Evolutionary conservation across 2,797 vertebrate genomes (phyloP).

Genomic region (Prunella strophiata): DNA sequence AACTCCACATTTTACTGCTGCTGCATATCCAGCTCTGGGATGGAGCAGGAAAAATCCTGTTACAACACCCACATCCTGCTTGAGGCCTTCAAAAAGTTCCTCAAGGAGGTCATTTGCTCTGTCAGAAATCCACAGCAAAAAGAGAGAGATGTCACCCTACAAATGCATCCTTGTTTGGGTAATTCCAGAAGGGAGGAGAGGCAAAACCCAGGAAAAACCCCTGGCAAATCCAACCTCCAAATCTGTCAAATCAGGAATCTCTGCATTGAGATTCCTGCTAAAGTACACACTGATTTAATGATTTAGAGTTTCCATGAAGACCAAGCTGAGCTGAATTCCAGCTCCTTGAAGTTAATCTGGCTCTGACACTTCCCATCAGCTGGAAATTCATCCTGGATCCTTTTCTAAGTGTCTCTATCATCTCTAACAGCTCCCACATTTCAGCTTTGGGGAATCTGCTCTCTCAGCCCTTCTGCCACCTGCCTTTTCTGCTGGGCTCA

Average conservation of each 20-base stretch:
- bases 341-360: background rate
- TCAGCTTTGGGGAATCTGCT: background rate
- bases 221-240: background rate
- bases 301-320: background rate
- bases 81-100: background rate
- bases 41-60: background rate
- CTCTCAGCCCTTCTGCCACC: background rate
- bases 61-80: accelerated
- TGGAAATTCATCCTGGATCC: background rate
- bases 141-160: accelerated
- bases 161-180: background rate
- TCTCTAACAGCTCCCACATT: background rate
- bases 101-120: background rate
- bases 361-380: background rate
- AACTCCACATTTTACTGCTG: background rate
- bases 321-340: background rate
- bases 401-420: background rate
- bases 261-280: background rate
- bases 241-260: background rate
- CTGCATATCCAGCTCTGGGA: background rate
- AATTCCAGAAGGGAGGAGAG: background rate
- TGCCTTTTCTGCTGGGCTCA: background rate
- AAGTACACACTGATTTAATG: background rate
- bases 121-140: background rate
- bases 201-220: background rate